Base-by-base conservation (phyloP, 2,113 vertebrate genomes). In the Bubo bubo region DNA sequence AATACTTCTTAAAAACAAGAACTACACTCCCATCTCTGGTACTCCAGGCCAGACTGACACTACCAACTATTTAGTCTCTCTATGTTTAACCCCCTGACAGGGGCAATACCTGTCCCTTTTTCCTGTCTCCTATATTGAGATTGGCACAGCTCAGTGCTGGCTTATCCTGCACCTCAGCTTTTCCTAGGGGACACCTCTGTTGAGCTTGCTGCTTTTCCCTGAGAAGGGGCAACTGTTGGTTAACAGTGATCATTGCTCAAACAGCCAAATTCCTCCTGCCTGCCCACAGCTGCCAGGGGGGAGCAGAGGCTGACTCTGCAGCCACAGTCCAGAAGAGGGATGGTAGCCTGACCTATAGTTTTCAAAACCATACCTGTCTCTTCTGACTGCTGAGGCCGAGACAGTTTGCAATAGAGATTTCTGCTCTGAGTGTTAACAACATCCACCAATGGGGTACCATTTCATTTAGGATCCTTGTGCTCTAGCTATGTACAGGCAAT, bases 401-500 rank as follows among this genome's bases (percentile, higher is more conserved):
- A 24, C 24, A 35, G 34, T 16, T 67, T 34, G 56, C 30, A 49
- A 10, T 1, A 27, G 55, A 70, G 45, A 52, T 49, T 85, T 86
- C 45, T 93, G 43, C 21, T 4, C 1, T 21, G 4, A 43, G 67
- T 28, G 16, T 62, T 59, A 30, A 23, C 10, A 56, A 26, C 22
- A 63, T 16, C 27, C 28, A 66, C 18, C 34, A 20, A 17, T 0
- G 16, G 45, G 21, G 4, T 86, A 26, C 27, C 10, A 10, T 22
- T 55, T 58, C 10, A 7, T 39, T 55, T 9, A 0, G 16, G 22
- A 23, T 49, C 27, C 27, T 58, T 14, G 41, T 22, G 24, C 68
- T 80, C 19, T 14, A 15, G 21, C 12, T 77, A 0, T 0, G 0
- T 23, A 28, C 9, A 26, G 72, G 4, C 0, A 16, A 2, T 1